A percentile compares a stretch with the other conserved stretches of the same genome.
Conservation (phyloP, 2,888 invertebrate species). For the Callyntrura guangdongensis region DNA sequence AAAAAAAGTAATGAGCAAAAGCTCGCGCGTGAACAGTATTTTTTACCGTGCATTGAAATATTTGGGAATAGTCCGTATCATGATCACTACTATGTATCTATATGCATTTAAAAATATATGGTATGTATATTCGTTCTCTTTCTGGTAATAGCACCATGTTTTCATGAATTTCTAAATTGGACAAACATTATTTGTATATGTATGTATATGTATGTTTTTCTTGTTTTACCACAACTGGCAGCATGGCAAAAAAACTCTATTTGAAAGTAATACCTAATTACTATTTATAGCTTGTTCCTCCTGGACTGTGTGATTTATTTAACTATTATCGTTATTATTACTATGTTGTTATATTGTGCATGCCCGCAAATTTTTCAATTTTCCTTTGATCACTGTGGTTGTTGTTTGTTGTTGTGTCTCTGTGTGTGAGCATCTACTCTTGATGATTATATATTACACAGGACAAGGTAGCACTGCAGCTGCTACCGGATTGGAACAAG, state of each 20-base stretch:
- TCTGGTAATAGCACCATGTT: constrained; percentile 22
- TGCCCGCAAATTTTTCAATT: constrained; percentile 41
- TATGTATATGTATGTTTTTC: neutral
- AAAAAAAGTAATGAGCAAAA: neutral
- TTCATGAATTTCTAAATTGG: neutral
- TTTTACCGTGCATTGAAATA: neutral
- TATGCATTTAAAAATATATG: neutral
- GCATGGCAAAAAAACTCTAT: constrained; percentile 37
- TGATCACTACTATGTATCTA: neutral
- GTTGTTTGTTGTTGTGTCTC: constrained; percentile 39
- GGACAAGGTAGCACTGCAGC: constrained; percentile 65
- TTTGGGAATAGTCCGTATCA: neutral
- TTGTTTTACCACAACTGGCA: constrained; percentile 33
- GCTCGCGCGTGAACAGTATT: too few species aligned
- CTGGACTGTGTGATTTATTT: constrained; percentile 33
- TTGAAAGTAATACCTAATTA: constrained; percentile 10
- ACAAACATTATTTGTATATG: neutral
- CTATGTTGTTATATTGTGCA: constrained; percentile 18
- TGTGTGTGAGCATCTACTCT: constrained; percentile 74
- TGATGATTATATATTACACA: constrained; percentile 73
- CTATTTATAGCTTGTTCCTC: constrained; percentile 7
- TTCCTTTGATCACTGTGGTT: constrained; percentile 73
- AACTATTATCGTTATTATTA: constrained; percentile 31
- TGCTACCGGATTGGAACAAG: constrained; percentile 71
- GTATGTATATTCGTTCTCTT: constrained; percentile 2